Evolutionary conservation across 2,113 vertebrate genomes (phyloP).

Genomic region (Notarius quadriscutis): DNA sequence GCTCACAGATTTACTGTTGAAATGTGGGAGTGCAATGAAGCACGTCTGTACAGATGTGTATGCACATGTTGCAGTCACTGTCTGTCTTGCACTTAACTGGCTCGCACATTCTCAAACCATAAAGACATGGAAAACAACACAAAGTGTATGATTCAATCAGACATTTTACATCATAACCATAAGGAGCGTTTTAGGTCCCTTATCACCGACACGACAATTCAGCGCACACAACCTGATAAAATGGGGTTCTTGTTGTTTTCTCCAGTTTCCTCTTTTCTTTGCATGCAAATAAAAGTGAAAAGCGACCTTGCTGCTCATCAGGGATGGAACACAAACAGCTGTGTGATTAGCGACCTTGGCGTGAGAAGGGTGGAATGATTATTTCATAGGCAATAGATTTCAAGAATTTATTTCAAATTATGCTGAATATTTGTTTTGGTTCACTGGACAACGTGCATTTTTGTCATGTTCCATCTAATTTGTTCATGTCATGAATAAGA

Average conservation of each 20-base stretch:
- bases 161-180: background rate
- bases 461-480: background rate
- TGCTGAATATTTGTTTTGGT: background rate
- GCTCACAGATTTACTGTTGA: background rate
- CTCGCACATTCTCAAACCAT: background rate
- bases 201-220: background rate
- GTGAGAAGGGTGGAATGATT: background rate
- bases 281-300: background rate
- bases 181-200: background rate
- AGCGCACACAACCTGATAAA: background rate
- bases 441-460: background rate
- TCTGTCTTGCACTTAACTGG: background rate
- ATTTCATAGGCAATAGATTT: background rate
- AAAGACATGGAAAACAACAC: background rate
- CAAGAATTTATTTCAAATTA: background rate
- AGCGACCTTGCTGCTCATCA: slow-evolving; percentile 10
- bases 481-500: background rate
- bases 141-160: background rate
- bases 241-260: background rate
- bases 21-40: background rate
- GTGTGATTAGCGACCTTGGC: background rate
- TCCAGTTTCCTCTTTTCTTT: background rate
- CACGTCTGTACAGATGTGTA: slow-evolving; percentile 9
- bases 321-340: background rate
- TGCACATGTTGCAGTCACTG: background rate